phyloP scores from a whole-genome alignment of 2,888 invertebrate species.

The Ornithoptera alexandrae region DNA sequence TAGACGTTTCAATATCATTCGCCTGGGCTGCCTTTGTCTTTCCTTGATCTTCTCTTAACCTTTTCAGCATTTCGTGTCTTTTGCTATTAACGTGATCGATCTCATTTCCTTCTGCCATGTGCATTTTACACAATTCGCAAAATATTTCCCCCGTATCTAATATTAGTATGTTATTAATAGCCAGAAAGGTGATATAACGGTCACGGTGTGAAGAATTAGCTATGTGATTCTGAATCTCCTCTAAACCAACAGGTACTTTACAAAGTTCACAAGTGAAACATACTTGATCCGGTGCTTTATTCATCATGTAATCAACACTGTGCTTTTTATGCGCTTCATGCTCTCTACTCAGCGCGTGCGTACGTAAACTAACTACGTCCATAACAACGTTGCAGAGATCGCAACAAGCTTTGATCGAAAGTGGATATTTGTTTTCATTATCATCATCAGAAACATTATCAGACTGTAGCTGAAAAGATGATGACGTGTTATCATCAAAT shows the following conservation, averaged over 20 bases:
- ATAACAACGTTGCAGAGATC: constrained; percentile 9
- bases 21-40: not conserved
- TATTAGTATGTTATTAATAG: not conserved
- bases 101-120: not conserved
- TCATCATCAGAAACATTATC: not conserved
- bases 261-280: constrained; percentile 7
- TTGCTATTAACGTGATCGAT: not conserved
- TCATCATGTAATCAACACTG: constrained; percentile 3
- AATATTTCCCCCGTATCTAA: not conserved
- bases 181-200: not conserved
- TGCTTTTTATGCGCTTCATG: not conserved
- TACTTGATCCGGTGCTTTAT: not conserved
- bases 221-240: not conserved
- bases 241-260: not conserved
- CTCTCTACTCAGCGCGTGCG: not conserved
- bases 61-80: not conserved
- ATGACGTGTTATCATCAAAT: not conserved
- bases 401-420: not conserved
- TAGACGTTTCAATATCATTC: not conserved
- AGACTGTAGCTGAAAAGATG: not conserved
- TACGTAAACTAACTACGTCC: not conserved
- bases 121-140: not conserved
- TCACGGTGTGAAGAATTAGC: not conserved
- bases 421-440: not conserved
- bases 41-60: not conserved